A percentile compares a stretch with the other conserved stretches of the same genome.
Conservation (phyloP, 2,888 invertebrate genomes). For the Candidula unifasciata region DNA sequence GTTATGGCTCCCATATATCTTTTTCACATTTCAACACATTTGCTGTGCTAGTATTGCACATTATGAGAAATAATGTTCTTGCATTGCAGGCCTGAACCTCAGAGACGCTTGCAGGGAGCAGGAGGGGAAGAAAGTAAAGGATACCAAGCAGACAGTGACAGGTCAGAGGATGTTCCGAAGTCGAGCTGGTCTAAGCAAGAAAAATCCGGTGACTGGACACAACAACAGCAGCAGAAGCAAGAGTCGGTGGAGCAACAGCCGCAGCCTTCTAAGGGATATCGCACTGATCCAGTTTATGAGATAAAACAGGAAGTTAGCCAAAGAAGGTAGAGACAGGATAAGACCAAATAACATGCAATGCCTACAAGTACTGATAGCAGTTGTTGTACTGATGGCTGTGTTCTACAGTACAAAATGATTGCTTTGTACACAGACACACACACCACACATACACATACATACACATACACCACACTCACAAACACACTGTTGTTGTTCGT, state of each 20-base stretch:
- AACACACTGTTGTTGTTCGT: no score
- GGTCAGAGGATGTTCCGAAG: background rate
- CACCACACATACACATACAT: no score
- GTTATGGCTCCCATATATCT: no score
- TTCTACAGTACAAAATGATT: no score
- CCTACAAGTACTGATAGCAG: background rate
- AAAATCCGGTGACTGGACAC: background rate
- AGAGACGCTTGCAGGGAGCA: background rate
- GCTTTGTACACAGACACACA: no score
- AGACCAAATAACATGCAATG: background rate
- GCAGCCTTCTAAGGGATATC: conserved; percentile 7
- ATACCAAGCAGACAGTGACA: background rate
- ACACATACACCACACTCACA: no score
- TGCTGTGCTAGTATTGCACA: no score
- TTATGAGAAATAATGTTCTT: no score
- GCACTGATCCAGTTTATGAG: background rate
- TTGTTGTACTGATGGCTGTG: no score
- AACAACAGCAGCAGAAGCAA: conserved; percentile 39
- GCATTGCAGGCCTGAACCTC: background rate
- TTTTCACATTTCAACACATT: no score
- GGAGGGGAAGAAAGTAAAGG: background rate
- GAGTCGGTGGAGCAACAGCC: conserved; percentile 12
- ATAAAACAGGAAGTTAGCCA: conserved; percentile 12
- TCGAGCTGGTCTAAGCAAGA: background rate
- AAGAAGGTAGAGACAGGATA: conserved; percentile 4